Percentiles rank a stretch among this genome's conserved stretches.
phyloP scores from a whole-genome alignment of 2,113 vertebrate genomes.

The Dromas ardeola region DNA sequence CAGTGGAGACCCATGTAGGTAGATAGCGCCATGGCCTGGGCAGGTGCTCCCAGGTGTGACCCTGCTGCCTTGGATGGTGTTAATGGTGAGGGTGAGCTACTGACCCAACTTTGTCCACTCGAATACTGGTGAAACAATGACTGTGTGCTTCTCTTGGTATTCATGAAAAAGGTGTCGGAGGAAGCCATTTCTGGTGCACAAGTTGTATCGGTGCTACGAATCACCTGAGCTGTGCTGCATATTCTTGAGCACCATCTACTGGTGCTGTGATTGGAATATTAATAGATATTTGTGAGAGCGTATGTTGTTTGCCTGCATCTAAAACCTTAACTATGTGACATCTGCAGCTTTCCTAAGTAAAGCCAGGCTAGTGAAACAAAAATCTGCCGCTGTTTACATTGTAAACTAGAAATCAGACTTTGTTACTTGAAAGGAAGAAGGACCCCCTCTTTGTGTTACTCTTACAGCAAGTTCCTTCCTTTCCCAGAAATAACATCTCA shows the following conservation, averaged over 20 bases:
- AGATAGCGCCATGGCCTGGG: background rate
- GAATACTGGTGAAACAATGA: background rate
- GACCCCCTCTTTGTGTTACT: background rate
- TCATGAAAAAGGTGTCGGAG: too few species aligned
- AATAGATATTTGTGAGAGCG: background rate
- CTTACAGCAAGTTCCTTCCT: background rate
- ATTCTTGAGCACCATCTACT: slow-evolving; percentile 19
- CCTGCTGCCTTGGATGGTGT: background rate
- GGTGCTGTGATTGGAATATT: background rate
- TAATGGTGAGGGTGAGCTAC: background rate
- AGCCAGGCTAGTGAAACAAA: background rate
- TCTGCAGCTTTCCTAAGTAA: background rate
- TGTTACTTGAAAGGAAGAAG: background rate
- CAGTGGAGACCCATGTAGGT: background rate
- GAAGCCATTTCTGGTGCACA: background rate
- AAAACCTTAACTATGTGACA: background rate
- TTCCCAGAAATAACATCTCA: background rate
- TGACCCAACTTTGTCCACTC: background rate
- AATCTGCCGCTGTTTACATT: background rate
- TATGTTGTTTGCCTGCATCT: background rate
- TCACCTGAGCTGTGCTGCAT: background rate
- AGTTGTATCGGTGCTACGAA: too few species aligned
- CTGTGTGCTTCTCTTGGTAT: background rate
- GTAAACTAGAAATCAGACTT: background rate
- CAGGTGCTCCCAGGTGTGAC: background rate